Percentiles rank a stretch among this genome's conserved stretches.
phyloP scores from a whole-genome alignment of 1,140 invertebrate species.

The Drosophila ercepeae region DNA sequence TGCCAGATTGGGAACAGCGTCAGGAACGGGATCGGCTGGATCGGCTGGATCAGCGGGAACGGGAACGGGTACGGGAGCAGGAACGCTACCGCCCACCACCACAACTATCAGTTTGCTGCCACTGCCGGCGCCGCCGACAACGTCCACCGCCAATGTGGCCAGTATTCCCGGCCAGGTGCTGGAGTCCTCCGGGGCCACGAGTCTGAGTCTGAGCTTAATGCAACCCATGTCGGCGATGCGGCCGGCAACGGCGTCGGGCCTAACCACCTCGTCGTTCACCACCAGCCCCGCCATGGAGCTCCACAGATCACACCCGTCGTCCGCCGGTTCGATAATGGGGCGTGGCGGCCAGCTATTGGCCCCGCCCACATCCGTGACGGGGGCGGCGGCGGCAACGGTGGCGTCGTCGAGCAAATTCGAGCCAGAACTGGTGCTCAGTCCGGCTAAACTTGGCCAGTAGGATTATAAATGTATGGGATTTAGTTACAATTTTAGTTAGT shows the following conservation, averaged over 20 bases:
- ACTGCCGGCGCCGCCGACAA: constrained; percentile 59
- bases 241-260: constrained; percentile 29
- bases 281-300: constrained; percentile 10
- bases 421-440: constrained; percentile 82
- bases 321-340: constrained; percentile 49
- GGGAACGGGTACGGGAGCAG: constrained; percentile 4
- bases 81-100: constrained; percentile 46
- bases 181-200: constrained; percentile 50
- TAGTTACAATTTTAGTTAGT: constrained; percentile 72
- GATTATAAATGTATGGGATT: constrained; percentile 21
- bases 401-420: constrained; percentile 65
- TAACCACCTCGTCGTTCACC: constrained; percentile 43
- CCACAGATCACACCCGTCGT: constrained; percentile 69
- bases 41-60: not conserved
- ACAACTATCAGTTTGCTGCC: constrained; percentile 70
- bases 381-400: constrained; percentile 29
- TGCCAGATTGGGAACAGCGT: not conserved
- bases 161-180: constrained; percentile 71
- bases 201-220: constrained; percentile 77
- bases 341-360: constrained; percentile 49
- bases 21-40: constrained; percentile 2
- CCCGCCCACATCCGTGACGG: constrained; percentile 18
- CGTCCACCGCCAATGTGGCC: constrained; percentile 16
- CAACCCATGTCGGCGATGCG: constrained; percentile 35
- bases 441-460: constrained; percentile 82